Conservation (phyloP, 2,797 vertebrate species). For the Falco berigora region DNA sequence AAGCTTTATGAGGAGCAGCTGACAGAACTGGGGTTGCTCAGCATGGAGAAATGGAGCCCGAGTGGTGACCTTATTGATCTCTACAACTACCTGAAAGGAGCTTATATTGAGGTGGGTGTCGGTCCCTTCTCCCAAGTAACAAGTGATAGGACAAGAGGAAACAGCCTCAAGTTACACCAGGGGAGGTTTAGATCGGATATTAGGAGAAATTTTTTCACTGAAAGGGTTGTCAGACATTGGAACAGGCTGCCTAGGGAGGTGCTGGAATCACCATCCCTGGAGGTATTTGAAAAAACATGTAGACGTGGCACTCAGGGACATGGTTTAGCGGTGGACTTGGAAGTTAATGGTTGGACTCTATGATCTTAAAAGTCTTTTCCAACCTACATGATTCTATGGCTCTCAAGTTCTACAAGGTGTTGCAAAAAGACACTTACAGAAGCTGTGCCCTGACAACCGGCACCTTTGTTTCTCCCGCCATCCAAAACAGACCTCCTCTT, state of each 20-base stretch:
- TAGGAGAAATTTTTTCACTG: not conserved
- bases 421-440: not conserved
- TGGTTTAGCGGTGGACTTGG: not conserved
- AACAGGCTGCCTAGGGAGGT: not conserved
- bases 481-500: not conserved
- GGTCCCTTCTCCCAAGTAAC: not conserved
- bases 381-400: not conserved
- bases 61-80: too few species aligned
- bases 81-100: not conserved
- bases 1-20: too few species aligned
- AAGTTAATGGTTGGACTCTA: not conserved
- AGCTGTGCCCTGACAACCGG: rapidly evolving
- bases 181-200: not conserved
- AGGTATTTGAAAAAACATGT: not conserved
- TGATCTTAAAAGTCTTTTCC: not conserved
- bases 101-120: not conserved
- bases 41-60: too few species aligned
- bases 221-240: not conserved
- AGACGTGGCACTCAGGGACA: not conserved
- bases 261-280: not conserved
- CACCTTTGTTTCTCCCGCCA: not conserved
- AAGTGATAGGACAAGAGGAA: not conserved
- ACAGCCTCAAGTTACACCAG: not conserved
- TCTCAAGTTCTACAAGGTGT: not conserved
- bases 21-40: too few species aligned